A percentile compares a stretch with the other conserved stretches of the same genome.
phyloP scores from a whole-genome alignment of 1,140 invertebrate genomes.

The Megalonaias nervosa region DNA sequence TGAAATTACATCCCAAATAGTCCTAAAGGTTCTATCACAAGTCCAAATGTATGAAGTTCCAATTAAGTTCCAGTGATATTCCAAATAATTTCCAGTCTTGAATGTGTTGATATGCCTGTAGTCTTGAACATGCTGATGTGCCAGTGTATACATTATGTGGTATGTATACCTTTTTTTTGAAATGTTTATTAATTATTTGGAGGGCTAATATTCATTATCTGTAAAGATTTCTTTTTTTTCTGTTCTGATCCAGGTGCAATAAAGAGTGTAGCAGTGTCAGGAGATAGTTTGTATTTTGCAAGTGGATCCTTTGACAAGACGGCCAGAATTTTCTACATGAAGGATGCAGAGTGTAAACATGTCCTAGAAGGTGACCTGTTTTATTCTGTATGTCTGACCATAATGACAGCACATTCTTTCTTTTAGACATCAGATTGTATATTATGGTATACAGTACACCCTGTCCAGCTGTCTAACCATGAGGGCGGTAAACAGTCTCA shows the following conservation, averaged over 20 bases:
- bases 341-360: conserved; percentile 46
- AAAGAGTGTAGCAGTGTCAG: conserved; percentile 62
- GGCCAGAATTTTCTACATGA: conserved; percentile 51
- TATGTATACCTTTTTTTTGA: no score
- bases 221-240: neutral
- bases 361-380: no score
- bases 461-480: neutral
- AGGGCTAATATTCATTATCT: neutral
- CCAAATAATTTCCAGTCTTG: no score
- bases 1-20: no score
- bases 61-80: no score
- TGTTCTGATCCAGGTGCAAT: conserved; percentile 57
- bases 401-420: neutral
- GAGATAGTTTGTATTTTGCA: conserved; percentile 64
- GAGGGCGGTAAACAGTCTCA: neutral
- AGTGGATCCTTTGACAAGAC: conserved; percentile 69
- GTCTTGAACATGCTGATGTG: no score
- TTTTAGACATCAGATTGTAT: no score
- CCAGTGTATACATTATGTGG: neutral
- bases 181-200: neutral
- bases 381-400: no score
- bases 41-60: no score
- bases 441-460: neutral
- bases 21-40: no score
- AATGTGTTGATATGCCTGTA: no score